Evolutionary conservation across 1,140 invertebrate genomes (phyloP).

Genomic region (Zaprionus taronus): DNA sequence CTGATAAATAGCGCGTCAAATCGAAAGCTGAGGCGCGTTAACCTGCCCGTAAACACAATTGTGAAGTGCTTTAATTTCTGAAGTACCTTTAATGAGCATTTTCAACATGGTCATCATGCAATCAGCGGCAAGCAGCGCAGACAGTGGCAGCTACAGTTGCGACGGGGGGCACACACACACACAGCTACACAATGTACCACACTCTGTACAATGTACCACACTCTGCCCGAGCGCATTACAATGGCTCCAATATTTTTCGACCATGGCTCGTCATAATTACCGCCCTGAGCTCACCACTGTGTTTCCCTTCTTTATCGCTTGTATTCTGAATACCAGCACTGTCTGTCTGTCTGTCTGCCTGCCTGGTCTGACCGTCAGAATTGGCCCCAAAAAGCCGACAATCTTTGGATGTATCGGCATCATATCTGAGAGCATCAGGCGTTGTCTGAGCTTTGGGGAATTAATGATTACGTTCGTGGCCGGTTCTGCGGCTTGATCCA

Average conservation of each 20-base stretch:
- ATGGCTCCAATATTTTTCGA: conserved; percentile 71
- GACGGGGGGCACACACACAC: neutral
- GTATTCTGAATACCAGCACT: conserved; percentile 31
- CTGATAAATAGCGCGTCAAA: conserved; percentile 77
- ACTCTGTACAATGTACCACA: conserved; percentile 13
- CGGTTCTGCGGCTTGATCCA: conserved; percentile 71
- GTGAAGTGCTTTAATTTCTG: conserved; percentile 82
- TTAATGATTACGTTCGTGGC: conserved; percentile 70
- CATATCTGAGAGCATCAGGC: conserved; percentile 44
- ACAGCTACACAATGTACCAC: conserved; percentile 12
- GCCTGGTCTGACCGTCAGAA: conserved; percentile 45
- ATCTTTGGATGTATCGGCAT: conserved; percentile 66
- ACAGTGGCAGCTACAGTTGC: conserved; percentile 10
- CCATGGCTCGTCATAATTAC: conserved; percentile 77
- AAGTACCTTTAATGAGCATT: conserved; percentile 82
- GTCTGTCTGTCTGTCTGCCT: conserved; percentile 5
- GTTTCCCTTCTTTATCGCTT: conserved; percentile 12
- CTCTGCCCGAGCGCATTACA: conserved; percentile 47
- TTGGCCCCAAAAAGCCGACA: conserved; percentile 49
- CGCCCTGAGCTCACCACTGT: conserved; percentile 54
- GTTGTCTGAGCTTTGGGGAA: conserved; percentile 64
- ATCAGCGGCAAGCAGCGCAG: conserved; percentile 68
- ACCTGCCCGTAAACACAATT: conserved; percentile 70
- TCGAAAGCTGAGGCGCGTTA: conserved; percentile 58
- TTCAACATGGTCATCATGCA: conserved; percentile 82